Conservation (phyloP, 2,888 invertebrate species). For the Andrena chrysosceles region DNA sequence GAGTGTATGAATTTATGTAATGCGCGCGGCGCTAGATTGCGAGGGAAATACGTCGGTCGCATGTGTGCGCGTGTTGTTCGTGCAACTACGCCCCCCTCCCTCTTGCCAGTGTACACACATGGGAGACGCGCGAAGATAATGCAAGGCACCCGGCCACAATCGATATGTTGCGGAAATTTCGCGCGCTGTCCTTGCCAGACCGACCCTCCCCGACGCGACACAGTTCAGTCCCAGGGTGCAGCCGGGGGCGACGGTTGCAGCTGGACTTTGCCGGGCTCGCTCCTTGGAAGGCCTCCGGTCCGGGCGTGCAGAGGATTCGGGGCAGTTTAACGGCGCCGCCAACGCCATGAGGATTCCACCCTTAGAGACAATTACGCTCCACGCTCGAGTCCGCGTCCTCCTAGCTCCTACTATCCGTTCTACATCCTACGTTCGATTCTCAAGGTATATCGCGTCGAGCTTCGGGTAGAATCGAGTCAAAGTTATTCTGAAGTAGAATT, state of each 20-base stretch:
- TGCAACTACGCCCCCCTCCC: constrained; percentile 62
- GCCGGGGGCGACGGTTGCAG: constrained; percentile 17
- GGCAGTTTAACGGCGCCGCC: constrained; percentile 13
- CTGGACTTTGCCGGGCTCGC: constrained; percentile 28
- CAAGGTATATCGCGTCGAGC: no score
- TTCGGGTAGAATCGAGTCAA: no score
- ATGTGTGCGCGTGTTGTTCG: constrained; percentile 70
- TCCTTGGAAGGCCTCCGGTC: constrained; percentile 24
- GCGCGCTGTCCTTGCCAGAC: constrained; percentile 56
- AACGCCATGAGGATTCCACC: neutral
- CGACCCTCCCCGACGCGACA: neutral
- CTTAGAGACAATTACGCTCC: constrained; percentile 21
- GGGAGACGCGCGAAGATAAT: constrained; percentile 68
- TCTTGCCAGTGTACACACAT: constrained; percentile 45
- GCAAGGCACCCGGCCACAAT: constrained; percentile 75
- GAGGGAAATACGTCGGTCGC: constrained; percentile 75
- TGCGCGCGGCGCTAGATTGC: constrained; percentile 80
- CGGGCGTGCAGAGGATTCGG: constrained; percentile 7
- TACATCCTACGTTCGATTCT: no score
- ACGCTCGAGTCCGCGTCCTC: no score
- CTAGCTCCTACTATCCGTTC: no score
- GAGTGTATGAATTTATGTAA: constrained; percentile 81
- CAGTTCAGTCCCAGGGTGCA: constrained; percentile 1
- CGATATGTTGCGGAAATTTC: constrained; percentile 77
- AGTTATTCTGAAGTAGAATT: no score